Evolutionary conservation across 2,888 invertebrate genomes (phyloP).

Genomic region (Nomada lathburiana): DNA sequence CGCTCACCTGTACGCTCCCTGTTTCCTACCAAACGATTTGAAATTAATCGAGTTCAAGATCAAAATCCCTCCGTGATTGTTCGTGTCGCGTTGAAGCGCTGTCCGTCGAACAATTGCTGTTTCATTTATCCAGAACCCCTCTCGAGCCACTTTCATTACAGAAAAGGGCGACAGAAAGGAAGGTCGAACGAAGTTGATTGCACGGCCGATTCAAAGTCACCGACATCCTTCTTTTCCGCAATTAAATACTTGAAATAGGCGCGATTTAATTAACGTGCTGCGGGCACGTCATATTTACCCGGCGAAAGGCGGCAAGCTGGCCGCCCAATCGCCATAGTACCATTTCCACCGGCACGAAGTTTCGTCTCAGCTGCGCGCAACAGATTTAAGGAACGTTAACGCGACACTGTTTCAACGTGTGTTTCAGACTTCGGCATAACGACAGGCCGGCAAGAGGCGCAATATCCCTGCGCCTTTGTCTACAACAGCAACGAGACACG

Average conservation of each 20-base stretch:
- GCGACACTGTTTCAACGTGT: slow-evolving; percentile 66
- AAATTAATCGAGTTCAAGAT: slow-evolving; percentile 19
- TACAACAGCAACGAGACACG: slow-evolving; percentile 93
- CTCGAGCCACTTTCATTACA: slow-evolving; percentile 49
- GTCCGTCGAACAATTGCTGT: slow-evolving; percentile 2
- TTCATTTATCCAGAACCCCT: slow-evolving; percentile 11
- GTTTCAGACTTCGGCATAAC: slow-evolving; percentile 94
- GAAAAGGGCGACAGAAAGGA: slow-evolving; percentile 1
- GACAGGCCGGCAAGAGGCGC: slow-evolving; percentile 91
- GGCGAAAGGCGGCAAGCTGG: slow-evolving; percentile 11
- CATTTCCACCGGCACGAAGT: slow-evolving; percentile 9
- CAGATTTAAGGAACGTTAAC: slow-evolving; percentile 40
- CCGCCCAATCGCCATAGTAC: not conserved
- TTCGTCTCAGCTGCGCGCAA: slow-evolving; percentile 31
- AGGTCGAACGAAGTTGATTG: slow-evolving; percentile 35
- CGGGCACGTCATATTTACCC: slow-evolving; percentile 40
- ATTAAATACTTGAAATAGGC: slow-evolving; percentile 46
- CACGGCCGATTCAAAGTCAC: slow-evolving; percentile 46
- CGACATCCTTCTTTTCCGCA: slow-evolving; percentile 39
- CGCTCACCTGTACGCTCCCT: not conserved
- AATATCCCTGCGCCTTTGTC: slow-evolving; percentile 94
- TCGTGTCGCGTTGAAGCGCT: not conserved
- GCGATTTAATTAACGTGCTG: slow-evolving; percentile 59
- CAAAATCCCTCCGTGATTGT: not conserved
- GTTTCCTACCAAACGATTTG: not conserved